phyloP scores from a whole-genome alignment of 2,888 invertebrate species.

The Julus scanicus region DNA sequence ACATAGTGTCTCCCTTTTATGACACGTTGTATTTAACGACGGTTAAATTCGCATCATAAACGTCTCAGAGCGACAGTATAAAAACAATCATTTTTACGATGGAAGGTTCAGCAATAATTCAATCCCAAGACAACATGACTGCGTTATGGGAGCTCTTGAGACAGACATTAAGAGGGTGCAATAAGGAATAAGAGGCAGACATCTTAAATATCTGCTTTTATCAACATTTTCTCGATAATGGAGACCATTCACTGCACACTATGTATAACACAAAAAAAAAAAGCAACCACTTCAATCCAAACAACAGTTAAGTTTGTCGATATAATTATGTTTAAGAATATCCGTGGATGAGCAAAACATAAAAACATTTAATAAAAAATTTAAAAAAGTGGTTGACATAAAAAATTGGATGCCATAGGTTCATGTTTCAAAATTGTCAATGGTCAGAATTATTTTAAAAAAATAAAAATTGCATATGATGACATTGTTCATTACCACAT shows the following conservation, averaged over 20 bases:
- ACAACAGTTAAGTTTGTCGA: not conserved
- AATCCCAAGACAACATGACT: not conserved
- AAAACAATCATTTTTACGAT: slow-evolving; percentile 38
- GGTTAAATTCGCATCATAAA: slow-evolving; percentile 21
- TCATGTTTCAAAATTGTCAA: too few relatives aligned
- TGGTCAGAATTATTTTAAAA: too few relatives aligned
- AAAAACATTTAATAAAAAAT: too few relatives aligned
- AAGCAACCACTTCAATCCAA: not conserved
- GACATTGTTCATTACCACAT: too few relatives aligned
- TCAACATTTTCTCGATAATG: not conserved
- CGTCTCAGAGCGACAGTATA: not conserved
- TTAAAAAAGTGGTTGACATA: too few relatives aligned
- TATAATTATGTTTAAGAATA: not conserved
- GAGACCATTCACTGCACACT: not conserved
- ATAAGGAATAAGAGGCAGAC: slow-evolving; percentile 22
- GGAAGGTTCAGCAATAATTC: slow-evolving; percentile 31
- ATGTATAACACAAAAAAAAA: not conserved
- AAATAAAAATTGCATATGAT: too few relatives aligned
- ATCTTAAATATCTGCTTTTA: slow-evolving; percentile 34
- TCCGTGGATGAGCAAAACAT: not conserved
- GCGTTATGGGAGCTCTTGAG: slow-evolving; percentile 6
- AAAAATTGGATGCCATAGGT: too few relatives aligned
- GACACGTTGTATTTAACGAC: slow-evolving; percentile 16
- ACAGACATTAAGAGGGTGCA: slow-evolving; percentile 31
- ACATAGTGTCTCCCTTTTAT: not conserved